Evolutionary conservation across 1,140 invertebrate genomes (phyloP), one percentile per base, ranked within the genome.

Genomic region (Vanessa tameamea): DNA sequence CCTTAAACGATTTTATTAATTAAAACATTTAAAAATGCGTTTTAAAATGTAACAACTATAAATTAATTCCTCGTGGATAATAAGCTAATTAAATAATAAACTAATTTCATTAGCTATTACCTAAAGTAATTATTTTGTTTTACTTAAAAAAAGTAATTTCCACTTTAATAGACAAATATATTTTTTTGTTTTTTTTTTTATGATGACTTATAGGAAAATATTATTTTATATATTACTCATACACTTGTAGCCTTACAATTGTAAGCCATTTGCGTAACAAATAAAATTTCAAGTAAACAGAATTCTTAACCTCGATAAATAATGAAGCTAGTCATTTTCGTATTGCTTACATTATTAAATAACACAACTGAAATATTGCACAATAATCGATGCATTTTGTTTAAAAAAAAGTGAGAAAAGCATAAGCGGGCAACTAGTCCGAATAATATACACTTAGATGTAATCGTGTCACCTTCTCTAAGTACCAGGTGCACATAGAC

Each of bases 401-500:
- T 59, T 26, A 26, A n/a, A 13, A 26, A 57, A 57, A 57, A 23
- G 55, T 12, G 55, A 57, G 23, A 14, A 11, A 61, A 61, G 57
- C 57, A 37, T 12, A 13, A 15, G 57, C 57, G 1, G 57, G 57
- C 26, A n/a, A 23, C 15, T 37, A 20, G 53, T 57, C 9, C 57
- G 26, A 61, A 37, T 61, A 69, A 69, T 57, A 69, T 63, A 69
- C 68, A 69, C 68, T 69, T 61, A 57, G 57, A 64, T n/a, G 47
- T 71, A 75, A 76, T 72, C 64, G 69, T 74, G 75, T 78, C 81
- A 77, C 81, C 79, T 81, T 75, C 79, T 77, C 73, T 81, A 86
- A 82, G 83, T 85, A 90, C 87, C 86, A 89, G 87, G 87, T 87
- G 83, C 81, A 88, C 81, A 90, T 88, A 88, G 78, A 76, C 81